phyloP scores from a whole-genome alignment of 2,888 invertebrate species.

The Aporophyla lueneburgensis region DNA sequence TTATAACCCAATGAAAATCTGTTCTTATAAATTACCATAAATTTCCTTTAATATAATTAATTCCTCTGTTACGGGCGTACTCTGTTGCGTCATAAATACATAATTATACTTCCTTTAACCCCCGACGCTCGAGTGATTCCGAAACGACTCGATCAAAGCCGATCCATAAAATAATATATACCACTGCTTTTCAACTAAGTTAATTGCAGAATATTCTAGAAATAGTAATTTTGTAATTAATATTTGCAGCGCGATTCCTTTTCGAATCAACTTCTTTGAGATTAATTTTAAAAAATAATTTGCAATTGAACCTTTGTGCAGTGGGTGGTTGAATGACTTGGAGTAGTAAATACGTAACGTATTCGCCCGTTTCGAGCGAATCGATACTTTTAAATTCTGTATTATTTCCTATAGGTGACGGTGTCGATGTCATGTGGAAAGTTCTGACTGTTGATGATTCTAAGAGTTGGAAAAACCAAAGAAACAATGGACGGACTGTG shows the following conservation, averaged over 20 bases:
- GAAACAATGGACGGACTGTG: no score
- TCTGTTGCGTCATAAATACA: slow-evolving; percentile 23
- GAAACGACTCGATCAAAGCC: slow-evolving; percentile 11
- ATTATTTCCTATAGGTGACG: no score
- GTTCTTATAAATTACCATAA: slow-evolving; percentile 27
- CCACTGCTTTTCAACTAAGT: not conserved
- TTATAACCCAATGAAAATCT: slow-evolving; percentile 11
- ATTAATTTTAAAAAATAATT: not conserved
- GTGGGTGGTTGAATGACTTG: not conserved
- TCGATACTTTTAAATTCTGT: no score
- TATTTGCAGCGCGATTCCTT: slow-evolving; percentile 4
- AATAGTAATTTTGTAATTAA: slow-evolving; percentile 12
- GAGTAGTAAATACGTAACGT: not conserved
- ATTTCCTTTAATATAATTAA: slow-evolving; percentile 29
- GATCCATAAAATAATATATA: not conserved
- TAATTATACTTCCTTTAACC: slow-evolving; percentile 2
- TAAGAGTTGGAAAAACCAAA: no score
- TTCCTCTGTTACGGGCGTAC: slow-evolving; percentile 14
- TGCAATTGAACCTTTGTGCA: not conserved
- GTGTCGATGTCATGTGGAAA: no score
- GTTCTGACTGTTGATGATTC: no score
- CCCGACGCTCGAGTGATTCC: not conserved
- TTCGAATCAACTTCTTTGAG: slow-evolving; percentile 3
- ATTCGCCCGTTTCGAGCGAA: no score
- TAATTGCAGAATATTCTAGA: not conserved